Conservation (phyloP, 2,888 invertebrate genomes). For the Galerucella pusilla region DNA sequence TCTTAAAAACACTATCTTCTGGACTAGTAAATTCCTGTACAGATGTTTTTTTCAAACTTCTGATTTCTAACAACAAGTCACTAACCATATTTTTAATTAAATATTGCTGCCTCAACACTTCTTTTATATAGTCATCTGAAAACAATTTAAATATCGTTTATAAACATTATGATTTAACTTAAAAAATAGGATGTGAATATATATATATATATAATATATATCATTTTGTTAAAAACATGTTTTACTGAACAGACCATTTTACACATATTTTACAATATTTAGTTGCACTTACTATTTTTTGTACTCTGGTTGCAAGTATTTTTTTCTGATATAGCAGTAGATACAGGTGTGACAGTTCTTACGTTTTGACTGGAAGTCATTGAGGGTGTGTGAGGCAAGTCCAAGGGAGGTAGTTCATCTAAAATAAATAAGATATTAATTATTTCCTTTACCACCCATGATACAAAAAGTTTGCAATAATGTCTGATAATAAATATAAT, state of each 20-base stretch:
- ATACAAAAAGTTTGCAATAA: too few species aligned
- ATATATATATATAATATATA: too few species aligned
- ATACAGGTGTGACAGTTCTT: too few species aligned
- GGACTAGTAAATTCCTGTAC: constrained; percentile 1
- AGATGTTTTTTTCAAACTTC: not conserved
- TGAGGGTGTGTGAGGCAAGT: constrained; percentile 11
- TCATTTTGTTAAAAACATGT: too few species aligned
- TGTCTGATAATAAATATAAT: not conserved
- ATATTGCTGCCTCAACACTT: not conserved
- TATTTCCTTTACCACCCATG: too few species aligned
- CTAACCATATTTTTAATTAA: too few species aligned
- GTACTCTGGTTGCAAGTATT: too few species aligned
- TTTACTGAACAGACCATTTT: too few species aligned
- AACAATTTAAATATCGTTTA: not conserved
- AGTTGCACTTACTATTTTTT: too few species aligned
- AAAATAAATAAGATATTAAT: not conserved
- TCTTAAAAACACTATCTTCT: constrained; percentile 11
- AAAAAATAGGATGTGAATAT: not conserved
- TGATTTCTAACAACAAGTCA: too few species aligned
- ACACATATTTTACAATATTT: not conserved
- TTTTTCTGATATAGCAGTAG: too few species aligned
- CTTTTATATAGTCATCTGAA: constrained; percentile 20
- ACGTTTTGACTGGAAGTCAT: not conserved
- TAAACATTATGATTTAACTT: not conserved
- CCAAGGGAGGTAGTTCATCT: constrained; percentile 5